Evolutionary conservation across 2,888 invertebrate species (phyloP).

Genomic region (Pseudoips prasinana): DNA sequence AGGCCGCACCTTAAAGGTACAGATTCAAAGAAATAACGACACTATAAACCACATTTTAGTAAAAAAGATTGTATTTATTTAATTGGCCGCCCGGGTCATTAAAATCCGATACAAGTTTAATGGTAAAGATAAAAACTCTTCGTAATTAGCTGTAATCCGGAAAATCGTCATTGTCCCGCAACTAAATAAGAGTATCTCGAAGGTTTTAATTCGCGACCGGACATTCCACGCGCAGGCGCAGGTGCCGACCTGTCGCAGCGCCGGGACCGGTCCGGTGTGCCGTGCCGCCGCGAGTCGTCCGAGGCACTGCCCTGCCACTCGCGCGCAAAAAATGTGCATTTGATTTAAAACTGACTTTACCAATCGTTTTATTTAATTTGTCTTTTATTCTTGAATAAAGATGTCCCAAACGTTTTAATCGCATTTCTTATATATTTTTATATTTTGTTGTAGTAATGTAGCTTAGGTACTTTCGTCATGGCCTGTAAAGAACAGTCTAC

Average conservation of each 20-base stretch:
- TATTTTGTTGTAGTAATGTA: no score
- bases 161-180: constrained; percentile 42
- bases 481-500: no score
- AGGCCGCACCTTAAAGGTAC: no score
- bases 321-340: constrained; percentile 45
- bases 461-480: no score
- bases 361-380: constrained; percentile 26
- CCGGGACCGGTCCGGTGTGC: constrained; percentile 61
- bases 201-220: constrained; percentile 55
- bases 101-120: constrained; percentile 28
- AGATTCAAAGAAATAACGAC: no score
- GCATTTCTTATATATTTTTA: no score
- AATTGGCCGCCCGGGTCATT: constrained; percentile 25
- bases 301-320: constrained; percentile 36
- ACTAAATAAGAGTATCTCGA: constrained; percentile 34
- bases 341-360: constrained; percentile 39
- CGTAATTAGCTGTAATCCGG: constrained; percentile 42
- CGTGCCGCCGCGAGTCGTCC: constrained; percentile 20
- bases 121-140: constrained; percentile 26
- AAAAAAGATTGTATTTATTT: constrained; percentile 22
- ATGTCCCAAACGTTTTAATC: no score
- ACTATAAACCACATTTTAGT: background rate
- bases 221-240: constrained; percentile 64
- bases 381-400: constrained; percentile 10
- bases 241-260: constrained; percentile 69